Evolutionary conservation across 2,113 vertebrate species (phyloP), one percentile per base, ranked within the genome.

Genomic region (Colaptes auratus): DNA sequence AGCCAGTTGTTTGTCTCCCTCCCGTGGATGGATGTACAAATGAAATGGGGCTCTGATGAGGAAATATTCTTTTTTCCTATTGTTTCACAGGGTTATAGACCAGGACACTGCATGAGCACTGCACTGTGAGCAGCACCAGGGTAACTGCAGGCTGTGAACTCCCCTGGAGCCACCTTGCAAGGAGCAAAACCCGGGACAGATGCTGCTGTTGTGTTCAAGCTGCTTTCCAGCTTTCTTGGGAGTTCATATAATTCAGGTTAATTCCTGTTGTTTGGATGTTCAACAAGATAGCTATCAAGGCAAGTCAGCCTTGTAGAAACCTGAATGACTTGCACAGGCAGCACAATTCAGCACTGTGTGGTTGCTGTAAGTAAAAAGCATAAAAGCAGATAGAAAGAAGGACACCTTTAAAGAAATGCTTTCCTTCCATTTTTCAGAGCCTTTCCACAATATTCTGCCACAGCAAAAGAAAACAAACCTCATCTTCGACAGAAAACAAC

Each of bases 1-100:
- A 92, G 86, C 9, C 72, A 74, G 90, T 61, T 87, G 82, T 95
- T 94, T 96, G 94, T 95, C 93, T 96, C 96, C 96, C 95, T 97
- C 97, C 94, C 94, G 95, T 97, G 96, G 94, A 88, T 71, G 77
- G 64, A 81, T 5, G 39, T 39, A 82, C 71, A 84, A 92, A 33
- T 52, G 12, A 73, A 93, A 48, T 13, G 16, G 15, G 6, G 35
- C 33, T 23, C 18, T 10, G 35, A 35, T 64, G 36, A 39, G 25
- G 16, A 39, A 36, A 11, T 24, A 27, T 23, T 24, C 35, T 27
- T 64, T 30, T 19, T 13, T 10, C 44, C 15, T 4, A 3, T 31
- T 3, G 2, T 30, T 31, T 44, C 20, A 5, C 11, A 13, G 52
- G 27, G 7, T 21, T 60, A 4, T 35, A 35, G 44, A 33, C 11